Evolutionary conservation across 2,888 invertebrate species (phyloP).

Genomic region (Neocrepidodera transversa): DNA sequence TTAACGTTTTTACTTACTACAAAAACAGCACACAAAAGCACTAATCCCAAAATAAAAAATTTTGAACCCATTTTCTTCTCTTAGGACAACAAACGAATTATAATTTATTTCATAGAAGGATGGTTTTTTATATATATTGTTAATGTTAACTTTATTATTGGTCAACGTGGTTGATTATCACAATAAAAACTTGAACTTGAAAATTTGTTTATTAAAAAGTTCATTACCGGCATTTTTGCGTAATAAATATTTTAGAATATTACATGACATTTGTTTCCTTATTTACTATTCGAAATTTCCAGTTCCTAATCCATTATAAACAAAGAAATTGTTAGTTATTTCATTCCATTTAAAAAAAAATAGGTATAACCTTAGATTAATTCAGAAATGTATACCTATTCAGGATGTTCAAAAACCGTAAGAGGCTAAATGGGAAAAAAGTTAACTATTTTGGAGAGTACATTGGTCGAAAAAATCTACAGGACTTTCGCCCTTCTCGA

Average conservation of each 20-base stretch:
- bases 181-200: slow-evolving; percentile 31
- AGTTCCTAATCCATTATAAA: too few species aligned
- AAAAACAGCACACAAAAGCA: slow-evolving; percentile 5
- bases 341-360: too few species aligned
- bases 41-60: slow-evolving; percentile 3
- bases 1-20: slow-evolving; percentile 24
- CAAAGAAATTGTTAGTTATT: too few species aligned
- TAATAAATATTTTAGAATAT: slow-evolving; percentile 9
- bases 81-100: neutral
- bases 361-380: too few species aligned
- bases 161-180: slow-evolving; percentile 10
- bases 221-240: slow-evolving; percentile 22
- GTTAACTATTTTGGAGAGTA: too few species aligned
- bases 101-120: neutral
- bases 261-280: neutral
- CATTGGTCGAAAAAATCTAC: too few species aligned
- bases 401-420: too few species aligned
- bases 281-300: neutral
- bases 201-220: slow-evolving; percentile 26
- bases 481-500: too few species aligned
- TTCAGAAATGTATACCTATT: too few species aligned
- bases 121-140: slow-evolving; percentile 22
- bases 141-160: slow-evolving; percentile 4
- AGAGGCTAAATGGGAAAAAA: too few species aligned
- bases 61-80: neutral